phyloP scores from a whole-genome alignment of 2,113 vertebrate species.

The Aptenodytes patagonicus region DNA sequence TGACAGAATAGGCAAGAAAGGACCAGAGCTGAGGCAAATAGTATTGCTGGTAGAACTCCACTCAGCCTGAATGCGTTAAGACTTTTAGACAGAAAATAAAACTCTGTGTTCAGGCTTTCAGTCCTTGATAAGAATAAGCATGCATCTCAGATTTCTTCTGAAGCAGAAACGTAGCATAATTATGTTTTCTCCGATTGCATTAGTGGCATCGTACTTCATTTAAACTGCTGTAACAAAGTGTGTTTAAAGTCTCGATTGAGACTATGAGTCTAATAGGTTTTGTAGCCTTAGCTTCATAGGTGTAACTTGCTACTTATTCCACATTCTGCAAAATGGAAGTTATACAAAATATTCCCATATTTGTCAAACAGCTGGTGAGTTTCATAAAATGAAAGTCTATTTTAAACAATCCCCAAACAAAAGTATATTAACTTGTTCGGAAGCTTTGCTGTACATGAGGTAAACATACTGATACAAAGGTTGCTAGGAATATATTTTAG shows the following conservation, averaged over 20 bases:
- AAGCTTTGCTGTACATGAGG: not conserved
- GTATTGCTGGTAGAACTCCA: not conserved
- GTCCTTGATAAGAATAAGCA: not conserved
- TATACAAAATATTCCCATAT: not conserved
- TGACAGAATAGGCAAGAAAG: not conserved
- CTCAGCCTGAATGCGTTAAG: not conserved
- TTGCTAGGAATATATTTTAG: not conserved
- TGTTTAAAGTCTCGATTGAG: not conserved
- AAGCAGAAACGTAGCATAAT: not conserved
- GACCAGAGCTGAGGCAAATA: not conserved
- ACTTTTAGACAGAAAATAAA: not conserved
- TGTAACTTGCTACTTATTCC: not conserved
- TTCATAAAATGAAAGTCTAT: not conserved
- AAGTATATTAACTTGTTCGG: not conserved
- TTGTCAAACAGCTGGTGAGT: not conserved
- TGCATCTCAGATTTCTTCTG: not conserved
- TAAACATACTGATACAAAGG: not conserved
- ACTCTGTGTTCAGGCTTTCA: not conserved
- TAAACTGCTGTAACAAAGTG: not conserved
- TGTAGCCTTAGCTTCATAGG: not conserved
- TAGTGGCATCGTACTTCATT: not conserved
- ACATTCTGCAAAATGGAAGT: not conserved
- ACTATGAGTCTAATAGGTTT: not conserved
- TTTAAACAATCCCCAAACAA: not conserved
- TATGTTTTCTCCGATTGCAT: not conserved